These are phyloP conservation scores for Loris lydekkerianus DNA, from an alignment of 2,797 vertebrate genomes.

Conservation along the genomic window DNA sequence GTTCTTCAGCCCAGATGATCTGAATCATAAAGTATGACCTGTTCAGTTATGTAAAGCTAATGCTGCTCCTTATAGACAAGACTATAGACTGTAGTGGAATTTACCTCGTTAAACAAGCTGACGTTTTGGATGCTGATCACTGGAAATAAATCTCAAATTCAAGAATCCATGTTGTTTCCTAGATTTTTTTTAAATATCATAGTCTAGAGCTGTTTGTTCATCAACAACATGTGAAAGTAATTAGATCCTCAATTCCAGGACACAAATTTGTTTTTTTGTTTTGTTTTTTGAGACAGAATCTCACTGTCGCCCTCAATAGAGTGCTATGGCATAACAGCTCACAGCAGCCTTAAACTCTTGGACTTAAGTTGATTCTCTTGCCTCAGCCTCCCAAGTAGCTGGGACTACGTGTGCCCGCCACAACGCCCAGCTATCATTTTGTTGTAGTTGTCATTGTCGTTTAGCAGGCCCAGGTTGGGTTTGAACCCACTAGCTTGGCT, in stretches of 20 bases:
- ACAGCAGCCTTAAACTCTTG: no score
- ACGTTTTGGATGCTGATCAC: neutral
- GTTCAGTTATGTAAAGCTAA: neutral
- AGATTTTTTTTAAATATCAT: conserved; percentile 3
- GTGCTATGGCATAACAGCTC: no score
- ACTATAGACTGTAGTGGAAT: neutral
- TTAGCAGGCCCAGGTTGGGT: no score
- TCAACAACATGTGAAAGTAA: neutral
- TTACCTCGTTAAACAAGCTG: neutral
- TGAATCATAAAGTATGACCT: neutral
- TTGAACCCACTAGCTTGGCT: no score
- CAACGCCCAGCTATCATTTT: no score
- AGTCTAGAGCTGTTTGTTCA: neutral
- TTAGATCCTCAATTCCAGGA: neutral
- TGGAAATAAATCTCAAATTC: neutral
- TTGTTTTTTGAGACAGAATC: no score
- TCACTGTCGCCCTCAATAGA: no score
- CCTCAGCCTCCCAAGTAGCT: no score
- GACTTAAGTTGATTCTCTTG: no score
- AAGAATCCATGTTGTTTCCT: conserved; percentile 10
- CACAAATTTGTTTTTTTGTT: neutral
- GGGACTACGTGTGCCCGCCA: no score
- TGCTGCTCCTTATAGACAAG: neutral
- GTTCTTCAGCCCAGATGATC: neutral
- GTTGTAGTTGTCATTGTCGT: no score